phyloP scores from a whole-genome alignment of 37 sponge, comb jelly and placozoan species.

The Eunapius fragilis region DNA sequence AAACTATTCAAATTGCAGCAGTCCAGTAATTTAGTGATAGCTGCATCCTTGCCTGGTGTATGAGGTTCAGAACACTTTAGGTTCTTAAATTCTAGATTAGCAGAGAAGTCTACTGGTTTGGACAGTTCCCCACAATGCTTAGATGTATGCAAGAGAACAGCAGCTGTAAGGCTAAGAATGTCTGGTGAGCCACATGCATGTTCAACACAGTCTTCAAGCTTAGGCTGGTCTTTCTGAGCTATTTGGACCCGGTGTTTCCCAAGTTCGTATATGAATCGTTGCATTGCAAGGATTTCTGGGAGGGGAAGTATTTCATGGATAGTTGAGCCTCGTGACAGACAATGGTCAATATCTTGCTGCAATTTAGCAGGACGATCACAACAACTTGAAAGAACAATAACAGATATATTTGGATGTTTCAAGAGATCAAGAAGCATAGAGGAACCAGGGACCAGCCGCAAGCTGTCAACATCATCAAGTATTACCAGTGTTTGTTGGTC shows the following conservation, averaged over 20 bases:
- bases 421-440: background rate
- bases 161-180: conserved; percentile 4
- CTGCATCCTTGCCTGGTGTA: background rate
- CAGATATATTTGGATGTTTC: background rate
- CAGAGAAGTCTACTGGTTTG: background rate
- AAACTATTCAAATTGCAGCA: conserved; percentile 6
- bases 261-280: conserved; percentile 33
- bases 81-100: too few species aligned
- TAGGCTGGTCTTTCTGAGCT: conserved; percentile 12
- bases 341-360: conserved; percentile 20
- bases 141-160: background rate
- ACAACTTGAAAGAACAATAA: conserved; percentile 7
- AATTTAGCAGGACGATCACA: conserved; percentile 5
- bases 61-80: background rate
- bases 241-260: conserved; percentile 10
- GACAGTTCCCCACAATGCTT: background rate
- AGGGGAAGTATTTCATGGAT: conserved; percentile 29
- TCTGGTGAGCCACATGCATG: conserved; percentile 40
- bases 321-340: conserved; percentile 18
- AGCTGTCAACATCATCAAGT: background rate
- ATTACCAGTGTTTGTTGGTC: background rate
- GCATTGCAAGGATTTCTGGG: conserved; percentile 37
- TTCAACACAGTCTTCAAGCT: conserved; percentile 34
- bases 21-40: conserved; percentile 10
- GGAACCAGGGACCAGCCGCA: background rate